phyloP scores from a whole-genome alignment of 2,888 invertebrate species.

The Lepidocyrtoides sp. region DNA sequence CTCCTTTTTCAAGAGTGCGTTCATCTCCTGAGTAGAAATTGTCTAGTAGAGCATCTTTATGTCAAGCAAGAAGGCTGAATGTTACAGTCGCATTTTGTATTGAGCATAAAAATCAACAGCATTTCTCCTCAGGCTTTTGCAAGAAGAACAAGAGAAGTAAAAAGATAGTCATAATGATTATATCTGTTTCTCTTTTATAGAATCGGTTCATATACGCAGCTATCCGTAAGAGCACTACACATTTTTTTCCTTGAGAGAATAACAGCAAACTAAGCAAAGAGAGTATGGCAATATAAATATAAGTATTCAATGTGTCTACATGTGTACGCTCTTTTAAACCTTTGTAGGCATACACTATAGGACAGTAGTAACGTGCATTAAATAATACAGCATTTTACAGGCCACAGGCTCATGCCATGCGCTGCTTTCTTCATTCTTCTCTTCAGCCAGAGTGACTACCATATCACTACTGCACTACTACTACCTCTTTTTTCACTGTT shows the following conservation, averaged over 20 bases:
- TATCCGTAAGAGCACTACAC: too few species aligned
- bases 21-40: background rate
- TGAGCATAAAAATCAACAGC: background rate
- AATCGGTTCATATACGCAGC: background rate
- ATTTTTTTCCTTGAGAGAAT: too few species aligned
- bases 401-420: constrained; percentile 43
- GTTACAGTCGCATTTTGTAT: background rate
- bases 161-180: constrained; percentile 24
- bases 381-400: constrained; percentile 46
- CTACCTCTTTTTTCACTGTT: too few species aligned
- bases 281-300: background rate
- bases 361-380: constrained; percentile 11
- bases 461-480: too few species aligned
- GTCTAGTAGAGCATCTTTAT: background rate
- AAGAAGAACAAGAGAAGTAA: background rate
- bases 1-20: background rate
- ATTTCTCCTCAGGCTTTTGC: background rate
- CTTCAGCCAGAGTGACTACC: background rate
- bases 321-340: background rate
- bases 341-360: too few species aligned
- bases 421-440: too few species aligned
- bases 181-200: background rate
- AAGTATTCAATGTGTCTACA: background rate
- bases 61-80: background rate
- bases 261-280: background rate